Percentiles rank a stretch among this genome's conserved stretches.
These are phyloP conservation scores for Elysia chlorotica DNA, from an alignment of 1,140 invertebrate species.

Conservation along the genomic window DNA sequence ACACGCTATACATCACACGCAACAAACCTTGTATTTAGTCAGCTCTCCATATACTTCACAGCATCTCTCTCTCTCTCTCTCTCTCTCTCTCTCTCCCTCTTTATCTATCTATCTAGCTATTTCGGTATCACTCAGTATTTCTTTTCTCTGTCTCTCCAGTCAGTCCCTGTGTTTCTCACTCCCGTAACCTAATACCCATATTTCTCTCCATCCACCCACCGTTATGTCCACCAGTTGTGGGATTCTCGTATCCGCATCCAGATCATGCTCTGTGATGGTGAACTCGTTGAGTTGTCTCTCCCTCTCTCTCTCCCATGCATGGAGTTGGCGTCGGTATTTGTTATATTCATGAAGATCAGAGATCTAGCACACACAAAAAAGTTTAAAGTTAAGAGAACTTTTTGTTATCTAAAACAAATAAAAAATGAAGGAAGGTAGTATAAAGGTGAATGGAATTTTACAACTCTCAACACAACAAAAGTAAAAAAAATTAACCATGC, in stretches of 20 bases:
- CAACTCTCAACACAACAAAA: too few species aligned
- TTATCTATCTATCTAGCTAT: too few species aligned
- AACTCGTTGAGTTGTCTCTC: slow-evolving; percentile 58
- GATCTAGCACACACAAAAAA: too few species aligned
- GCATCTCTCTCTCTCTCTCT: too few species aligned
- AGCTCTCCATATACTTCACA: slow-evolving; percentile 45
- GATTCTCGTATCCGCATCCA: slow-evolving; percentile 51
- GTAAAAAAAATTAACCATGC: too few species aligned
- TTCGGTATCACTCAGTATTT: too few species aligned
- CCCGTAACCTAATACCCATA: slow-evolving; percentile 41
- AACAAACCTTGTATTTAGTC: slow-evolving; percentile 42
- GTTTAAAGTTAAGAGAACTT: too few species aligned
- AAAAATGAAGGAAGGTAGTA: too few species aligned
- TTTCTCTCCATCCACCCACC: slow-evolving; percentile 38
- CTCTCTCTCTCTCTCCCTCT: too few species aligned
- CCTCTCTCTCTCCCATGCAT: slow-evolving; percentile 55
- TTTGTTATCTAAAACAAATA: too few species aligned
- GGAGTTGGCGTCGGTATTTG: slow-evolving; percentile 44
- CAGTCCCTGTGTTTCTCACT: neutral
- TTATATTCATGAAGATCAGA: slow-evolving; percentile 53
- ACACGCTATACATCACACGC: too few species aligned
- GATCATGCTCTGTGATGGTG: slow-evolving; percentile 58
- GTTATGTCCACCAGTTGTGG: slow-evolving; percentile 37
- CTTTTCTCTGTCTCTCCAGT: neutral
- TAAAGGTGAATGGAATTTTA: too few species aligned